Evolutionary conservation across 1,140 invertebrate genomes (phyloP).

Genomic region (Sitophilus oryzae): DNA sequence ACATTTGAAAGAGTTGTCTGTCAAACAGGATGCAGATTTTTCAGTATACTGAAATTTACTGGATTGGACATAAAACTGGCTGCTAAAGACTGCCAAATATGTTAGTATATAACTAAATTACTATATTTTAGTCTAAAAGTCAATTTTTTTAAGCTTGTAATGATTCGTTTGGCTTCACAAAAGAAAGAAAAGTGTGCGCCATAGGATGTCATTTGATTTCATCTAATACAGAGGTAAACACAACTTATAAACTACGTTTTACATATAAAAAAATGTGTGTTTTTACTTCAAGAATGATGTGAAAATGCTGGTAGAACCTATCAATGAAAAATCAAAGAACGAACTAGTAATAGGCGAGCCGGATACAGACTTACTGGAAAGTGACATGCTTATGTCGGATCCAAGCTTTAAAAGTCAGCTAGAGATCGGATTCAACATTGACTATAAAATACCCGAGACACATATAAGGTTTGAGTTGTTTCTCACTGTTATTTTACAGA

Average conservation of each 20-base stretch:
- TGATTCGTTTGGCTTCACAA: constrained; percentile 27
- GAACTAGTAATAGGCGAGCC: constrained; percentile 26
- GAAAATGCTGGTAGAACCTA: constrained; percentile 22
- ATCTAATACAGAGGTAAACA: constrained; percentile 26
- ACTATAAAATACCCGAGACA: constrained; percentile 38
- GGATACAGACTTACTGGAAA: constrained; percentile 32
- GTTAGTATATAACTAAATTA: constrained; percentile 12
- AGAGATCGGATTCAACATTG: constrained; percentile 30
- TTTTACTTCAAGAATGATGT: not conserved
- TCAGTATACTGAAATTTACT: constrained; percentile 30
- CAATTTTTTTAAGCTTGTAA: constrained; percentile 28
- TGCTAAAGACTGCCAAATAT: constrained; percentile 27
- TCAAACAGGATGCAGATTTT: constrained; percentile 32
- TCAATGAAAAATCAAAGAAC: constrained; percentile 26
- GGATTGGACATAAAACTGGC: constrained; percentile 26
- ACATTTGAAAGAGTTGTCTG: constrained; percentile 29
- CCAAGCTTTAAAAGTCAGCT: constrained; percentile 31
- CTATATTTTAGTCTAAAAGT: not conserved
- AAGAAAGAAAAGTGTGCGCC: constrained; percentile 26
- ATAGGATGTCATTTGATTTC: constrained; percentile 31
- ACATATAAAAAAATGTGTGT: constrained; percentile 15
- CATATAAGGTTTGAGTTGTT: constrained; percentile 22
- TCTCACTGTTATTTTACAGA: too few species aligned
- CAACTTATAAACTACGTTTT: constrained; percentile 2
- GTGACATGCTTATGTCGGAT: constrained; percentile 30